phyloP scores from a whole-genome alignment of 2,797 vertebrate genomes.

The Chromobotia macracanthus region DNA sequence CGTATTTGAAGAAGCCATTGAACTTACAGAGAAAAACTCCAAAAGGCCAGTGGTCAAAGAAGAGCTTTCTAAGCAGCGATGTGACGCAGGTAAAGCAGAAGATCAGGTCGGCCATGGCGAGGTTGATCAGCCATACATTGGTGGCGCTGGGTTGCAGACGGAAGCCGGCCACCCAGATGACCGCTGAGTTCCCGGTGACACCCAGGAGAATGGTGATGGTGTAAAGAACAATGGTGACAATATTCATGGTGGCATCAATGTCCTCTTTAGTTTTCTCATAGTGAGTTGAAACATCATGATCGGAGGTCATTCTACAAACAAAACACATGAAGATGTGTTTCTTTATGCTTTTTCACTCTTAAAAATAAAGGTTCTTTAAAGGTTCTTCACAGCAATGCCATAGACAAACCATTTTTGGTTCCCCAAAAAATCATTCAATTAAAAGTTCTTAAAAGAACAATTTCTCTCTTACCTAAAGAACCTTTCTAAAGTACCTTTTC shows the following conservation, averaged over 20 bases:
- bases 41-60: conserved; percentile 66
- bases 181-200: conserved; percentile 19
- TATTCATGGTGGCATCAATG: conserved; percentile 59
- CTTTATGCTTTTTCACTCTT: too few species aligned
- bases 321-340: neutral
- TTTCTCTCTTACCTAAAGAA: too few species aligned
- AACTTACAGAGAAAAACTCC: conserved; percentile 75
- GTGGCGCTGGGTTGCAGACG: neutral
- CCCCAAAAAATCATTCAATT: too few species aligned
- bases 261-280: neutral
- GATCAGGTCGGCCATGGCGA: conserved; percentile 8
- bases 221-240: conserved; percentile 45
- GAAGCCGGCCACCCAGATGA: conserved; percentile 24
- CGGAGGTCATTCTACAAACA: conserved; percentile 17
- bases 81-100: conserved; percentile 6
- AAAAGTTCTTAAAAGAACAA: too few species aligned
- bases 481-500: too few species aligned
- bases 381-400: too few species aligned
- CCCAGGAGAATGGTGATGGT: conserved; percentile 5
- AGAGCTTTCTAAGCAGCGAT: neutral
- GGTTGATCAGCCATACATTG: conserved; percentile 33
- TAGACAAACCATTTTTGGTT: too few species aligned
- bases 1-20: conserved; percentile 76
- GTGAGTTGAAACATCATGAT: neutral
- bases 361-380: too few species aligned